A percentile compares a stretch with the other conserved stretches of the same genome.
These are phyloP conservation scores for Siniperca obscura DNA, from an alignment of 2,797 vertebrate species.

Conservation along the genomic window DNA sequence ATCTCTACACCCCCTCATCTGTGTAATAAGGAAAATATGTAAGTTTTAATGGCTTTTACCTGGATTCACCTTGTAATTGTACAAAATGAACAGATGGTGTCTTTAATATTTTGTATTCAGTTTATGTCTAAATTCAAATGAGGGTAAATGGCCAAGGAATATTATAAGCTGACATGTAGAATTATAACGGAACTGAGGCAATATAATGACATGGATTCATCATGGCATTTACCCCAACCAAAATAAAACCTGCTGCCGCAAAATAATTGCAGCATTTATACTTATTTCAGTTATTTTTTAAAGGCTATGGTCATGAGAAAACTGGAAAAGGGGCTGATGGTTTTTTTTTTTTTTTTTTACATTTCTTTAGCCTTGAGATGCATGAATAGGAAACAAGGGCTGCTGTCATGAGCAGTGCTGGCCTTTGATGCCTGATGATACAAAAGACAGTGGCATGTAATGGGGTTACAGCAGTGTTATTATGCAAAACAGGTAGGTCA, in stretches of 20 bases:
- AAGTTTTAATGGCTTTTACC: constrained; percentile 30
- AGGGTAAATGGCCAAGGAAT: constrained; percentile 28
- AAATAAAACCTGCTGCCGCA: constrained; percentile 9
- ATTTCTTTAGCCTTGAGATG: constrained; percentile 29
- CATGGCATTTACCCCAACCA: not conserved
- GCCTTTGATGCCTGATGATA: constrained; percentile 56
- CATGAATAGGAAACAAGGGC: constrained; percentile 1
- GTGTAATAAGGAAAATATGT: constrained; percentile 16
- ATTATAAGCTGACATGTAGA: constrained; percentile 3
- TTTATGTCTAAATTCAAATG: constrained; percentile 40
- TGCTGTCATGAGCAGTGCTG: constrained; percentile 42
- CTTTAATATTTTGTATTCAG: constrained; percentile 33
- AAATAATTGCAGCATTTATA: not conserved
- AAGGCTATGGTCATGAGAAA: constrained; percentile 9
- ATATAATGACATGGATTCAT: constrained; percentile 1
- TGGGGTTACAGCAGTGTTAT: constrained; percentile 56
- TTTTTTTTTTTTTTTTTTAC: not conserved
- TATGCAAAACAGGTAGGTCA: constrained; percentile 70
- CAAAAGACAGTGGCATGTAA: constrained; percentile 58
- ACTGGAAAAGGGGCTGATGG: not conserved
- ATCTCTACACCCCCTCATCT: not conserved
- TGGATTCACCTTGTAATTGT: constrained; percentile 40
- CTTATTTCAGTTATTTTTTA: not conserved
- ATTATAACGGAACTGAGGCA: constrained; percentile 15
- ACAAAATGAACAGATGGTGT: constrained; percentile 40